Conservation (phyloP, 2,797 vertebrate genomes). For the Bovichtus variegatus region DNA sequence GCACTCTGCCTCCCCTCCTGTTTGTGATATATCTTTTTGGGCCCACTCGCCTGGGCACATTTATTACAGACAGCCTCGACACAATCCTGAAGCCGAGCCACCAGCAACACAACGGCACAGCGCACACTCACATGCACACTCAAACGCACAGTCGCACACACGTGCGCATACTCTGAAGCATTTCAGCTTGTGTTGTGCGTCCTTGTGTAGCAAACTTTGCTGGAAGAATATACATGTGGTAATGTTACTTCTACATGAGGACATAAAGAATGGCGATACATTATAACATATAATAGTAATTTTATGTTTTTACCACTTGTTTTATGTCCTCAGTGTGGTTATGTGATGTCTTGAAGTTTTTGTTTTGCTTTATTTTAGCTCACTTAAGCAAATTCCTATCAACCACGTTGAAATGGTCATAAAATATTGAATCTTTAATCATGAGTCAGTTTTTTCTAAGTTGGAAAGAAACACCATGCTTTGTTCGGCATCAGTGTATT, state of each 20-base stretch:
- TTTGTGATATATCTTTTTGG: constrained; percentile 98
- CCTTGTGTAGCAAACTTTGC: constrained; percentile 40
- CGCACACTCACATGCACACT: constrained; percentile 55
- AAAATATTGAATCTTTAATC: constrained; percentile 11
- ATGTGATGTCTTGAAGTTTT: constrained; percentile 34
- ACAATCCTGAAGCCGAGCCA: constrained; percentile 91
- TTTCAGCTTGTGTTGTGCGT: constrained; percentile 60
- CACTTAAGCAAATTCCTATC: constrained; percentile 39
- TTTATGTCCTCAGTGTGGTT: constrained; percentile 36
- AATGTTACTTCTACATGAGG: constrained; percentile 32
- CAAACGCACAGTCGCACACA: constrained; percentile 43
- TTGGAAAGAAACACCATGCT: constrained; percentile 19
- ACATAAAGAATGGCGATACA: constrained; percentile 4
- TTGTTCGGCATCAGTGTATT: constrained; percentile 10
- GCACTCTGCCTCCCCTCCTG: constrained; percentile 80
- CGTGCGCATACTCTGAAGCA: constrained; percentile 58
- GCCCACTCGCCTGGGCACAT: constrained; percentile 93
- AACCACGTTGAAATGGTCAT: constrained; percentile 16
- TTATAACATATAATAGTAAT: constrained; percentile 23
- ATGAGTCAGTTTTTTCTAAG: constrained; percentile 24
- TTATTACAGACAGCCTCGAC: constrained; percentile 94
- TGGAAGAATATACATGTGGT: constrained; percentile 36
- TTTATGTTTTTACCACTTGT: constrained; percentile 28
- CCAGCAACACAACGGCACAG: constrained; percentile 77
- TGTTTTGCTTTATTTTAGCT: constrained; percentile 45